Conservation (phyloP, 2,888 invertebrate genomes). For the Pyrochroa serraticornis region DNA sequence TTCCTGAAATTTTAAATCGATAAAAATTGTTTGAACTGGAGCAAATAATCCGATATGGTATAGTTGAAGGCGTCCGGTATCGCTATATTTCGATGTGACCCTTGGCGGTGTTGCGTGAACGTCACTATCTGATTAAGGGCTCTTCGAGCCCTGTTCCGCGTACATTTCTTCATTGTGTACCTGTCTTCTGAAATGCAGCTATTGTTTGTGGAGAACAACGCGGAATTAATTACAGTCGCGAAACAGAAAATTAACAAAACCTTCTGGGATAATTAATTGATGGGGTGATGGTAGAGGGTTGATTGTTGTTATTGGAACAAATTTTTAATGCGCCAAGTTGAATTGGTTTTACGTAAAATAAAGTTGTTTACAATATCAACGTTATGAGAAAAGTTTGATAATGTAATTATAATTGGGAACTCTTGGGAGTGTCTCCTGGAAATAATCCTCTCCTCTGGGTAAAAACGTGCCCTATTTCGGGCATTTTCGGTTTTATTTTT, state of each 20-base stretch:
- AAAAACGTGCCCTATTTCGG: neutral
- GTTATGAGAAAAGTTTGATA: neutral
- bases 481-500: neutral
- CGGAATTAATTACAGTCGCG: neutral
- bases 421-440: neutral
- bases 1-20: too few species aligned
- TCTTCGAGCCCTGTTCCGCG: too few species aligned
- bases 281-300: neutral
- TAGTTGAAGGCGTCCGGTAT: too few species aligned
- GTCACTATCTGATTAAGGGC: too few species aligned
- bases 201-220: too few species aligned
- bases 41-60: too few species aligned
- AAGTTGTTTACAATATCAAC: neutral
- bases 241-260: neutral
- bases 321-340: constrained; percentile 1
- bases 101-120: too few species aligned
- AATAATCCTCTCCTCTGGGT: neutral
- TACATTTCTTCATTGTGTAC: too few species aligned
- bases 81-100: too few species aligned
- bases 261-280: neutral
- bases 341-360: neutral
- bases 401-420: neutral
- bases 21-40: too few species aligned
- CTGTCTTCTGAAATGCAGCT: too few species aligned
- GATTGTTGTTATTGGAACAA: too few species aligned